Evolutionary conservation across 1,140 invertebrate species (phyloP).

Genomic region (Zaprionus nigranus): DNA sequence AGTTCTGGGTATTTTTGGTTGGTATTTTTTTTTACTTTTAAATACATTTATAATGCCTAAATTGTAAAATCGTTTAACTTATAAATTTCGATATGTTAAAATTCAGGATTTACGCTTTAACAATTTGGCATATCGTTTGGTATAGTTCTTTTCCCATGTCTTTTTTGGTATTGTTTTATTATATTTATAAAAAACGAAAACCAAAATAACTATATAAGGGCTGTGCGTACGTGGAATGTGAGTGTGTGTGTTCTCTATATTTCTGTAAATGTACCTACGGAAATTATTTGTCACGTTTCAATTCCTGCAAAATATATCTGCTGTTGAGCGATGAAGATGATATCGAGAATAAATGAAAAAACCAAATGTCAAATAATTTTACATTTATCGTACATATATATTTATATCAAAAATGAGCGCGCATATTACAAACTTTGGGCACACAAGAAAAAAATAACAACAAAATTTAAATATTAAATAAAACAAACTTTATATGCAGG

Average conservation of each 20-base stretch:
- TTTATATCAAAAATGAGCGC: slow-evolving; percentile 81
- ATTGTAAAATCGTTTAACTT: slow-evolving; percentile 73
- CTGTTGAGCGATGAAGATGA: slow-evolving; percentile 15
- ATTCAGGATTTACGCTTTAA: slow-evolving; percentile 74
- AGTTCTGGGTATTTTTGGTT: slow-evolving; percentile 45
- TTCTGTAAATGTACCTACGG: slow-evolving; percentile 43
- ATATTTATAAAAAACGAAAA: slow-evolving; percentile 28
- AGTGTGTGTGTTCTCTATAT: slow-evolving; percentile 43
- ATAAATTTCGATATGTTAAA: slow-evolving; percentile 81
- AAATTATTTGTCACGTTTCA: slow-evolving; percentile 79
- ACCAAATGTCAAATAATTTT: slow-evolving; percentile 57
- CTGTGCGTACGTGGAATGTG: slow-evolving; percentile 57
- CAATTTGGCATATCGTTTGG: slow-evolving; percentile 77
- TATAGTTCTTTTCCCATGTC: slow-evolving; percentile 36
- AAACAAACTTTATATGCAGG: slow-evolving; percentile 65
- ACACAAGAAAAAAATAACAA: slow-evolving; percentile 79
- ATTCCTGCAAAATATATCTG: slow-evolving; percentile 64
- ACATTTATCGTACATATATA: slow-evolving; percentile 68
- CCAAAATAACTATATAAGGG: slow-evolving; percentile 24
- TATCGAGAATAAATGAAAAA: slow-evolving; percentile 33
- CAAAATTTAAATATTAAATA: slow-evolving; percentile 83
- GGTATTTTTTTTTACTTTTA: slow-evolving; percentile 30
- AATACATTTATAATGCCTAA: slow-evolving; percentile 70
- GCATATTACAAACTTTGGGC: slow-evolving; percentile 80
- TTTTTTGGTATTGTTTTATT: slow-evolving; percentile 26